Evolutionary conservation across 2,113 vertebrate genomes (phyloP).

Genomic region (western clawed frog (Xenopus tropicalis)): UCB_Xtro_10.0 CM004444.2:107159501-107160000

Average conservation of each 20-base stretch:
- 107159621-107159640: conserved; percentile 1
- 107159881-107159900: conserved; percentile 14
- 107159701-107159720: conserved; percentile 34
- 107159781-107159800: conserved; percentile 9
- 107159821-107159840: conserved; percentile 30
- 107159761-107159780: conserved; percentile 12
- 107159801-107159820: conserved; percentile 45
- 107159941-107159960: neutral
- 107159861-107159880: conserved; percentile 33
- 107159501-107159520: too few relatives aligned
- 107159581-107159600: conserved; percentile 2
- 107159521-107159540: neutral
- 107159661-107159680: neutral
- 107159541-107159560: conserved; percentile 5
- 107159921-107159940: neutral
- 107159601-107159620: neutral
- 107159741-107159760: conserved; percentile 31
- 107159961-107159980: neutral
- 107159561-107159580: neutral
- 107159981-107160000: conserved; percentile 6
- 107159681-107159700: neutral
- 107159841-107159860: conserved; percentile 28
- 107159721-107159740: conserved; percentile 28
- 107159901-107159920: neutral
- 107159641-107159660: neutral